Conservation (phyloP, 2,888 invertebrate species). For the Mantis religiosa region DNA sequence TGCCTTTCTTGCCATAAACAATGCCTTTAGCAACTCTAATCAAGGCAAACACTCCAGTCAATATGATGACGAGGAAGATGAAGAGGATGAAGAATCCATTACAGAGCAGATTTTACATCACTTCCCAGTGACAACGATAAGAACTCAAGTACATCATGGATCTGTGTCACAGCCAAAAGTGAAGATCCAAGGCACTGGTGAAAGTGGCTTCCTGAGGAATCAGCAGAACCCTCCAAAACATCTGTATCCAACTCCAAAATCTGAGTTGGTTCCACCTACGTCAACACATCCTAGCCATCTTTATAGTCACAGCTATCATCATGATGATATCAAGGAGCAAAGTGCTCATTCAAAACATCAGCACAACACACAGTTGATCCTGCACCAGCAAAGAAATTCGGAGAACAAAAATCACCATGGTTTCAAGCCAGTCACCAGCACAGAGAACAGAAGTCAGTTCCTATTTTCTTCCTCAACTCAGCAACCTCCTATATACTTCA, state of each 20-base stretch:
- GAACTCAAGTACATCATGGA: not conserved
- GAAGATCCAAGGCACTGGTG: constrained; percentile 5
- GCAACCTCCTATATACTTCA: constrained; percentile 14
- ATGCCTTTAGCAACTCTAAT: constrained; percentile 1
- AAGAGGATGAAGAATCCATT: not conserved
- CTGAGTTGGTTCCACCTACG: not conserved
- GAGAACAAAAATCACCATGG: constrained; percentile 21
- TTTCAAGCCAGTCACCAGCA: not conserved
- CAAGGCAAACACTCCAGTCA: not conserved
- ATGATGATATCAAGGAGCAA: not conserved
- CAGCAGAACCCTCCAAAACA: not conserved
- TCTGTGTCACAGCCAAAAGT: not conserved
- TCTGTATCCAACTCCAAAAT: not conserved
- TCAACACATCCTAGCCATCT: not conserved
- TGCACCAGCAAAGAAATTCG: constrained; percentile 11
- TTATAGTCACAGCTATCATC: not conserved
- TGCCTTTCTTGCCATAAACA: constrained; percentile 8
- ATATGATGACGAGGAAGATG: constrained; percentile 3
- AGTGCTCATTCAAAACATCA: constrained; percentile 20
- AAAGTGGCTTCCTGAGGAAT: not conserved
- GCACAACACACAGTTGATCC: constrained; percentile 17
- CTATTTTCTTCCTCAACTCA: constrained; percentile 20
- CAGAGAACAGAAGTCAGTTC: constrained; percentile 3
- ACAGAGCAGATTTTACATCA: constrained; percentile 1
- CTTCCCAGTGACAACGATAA: constrained; percentile 19